These are phyloP conservation scores for Emydocephalus ijimae DNA, from an alignment of 2,113 vertebrate genomes.

Conservation along the genomic window DNA sequence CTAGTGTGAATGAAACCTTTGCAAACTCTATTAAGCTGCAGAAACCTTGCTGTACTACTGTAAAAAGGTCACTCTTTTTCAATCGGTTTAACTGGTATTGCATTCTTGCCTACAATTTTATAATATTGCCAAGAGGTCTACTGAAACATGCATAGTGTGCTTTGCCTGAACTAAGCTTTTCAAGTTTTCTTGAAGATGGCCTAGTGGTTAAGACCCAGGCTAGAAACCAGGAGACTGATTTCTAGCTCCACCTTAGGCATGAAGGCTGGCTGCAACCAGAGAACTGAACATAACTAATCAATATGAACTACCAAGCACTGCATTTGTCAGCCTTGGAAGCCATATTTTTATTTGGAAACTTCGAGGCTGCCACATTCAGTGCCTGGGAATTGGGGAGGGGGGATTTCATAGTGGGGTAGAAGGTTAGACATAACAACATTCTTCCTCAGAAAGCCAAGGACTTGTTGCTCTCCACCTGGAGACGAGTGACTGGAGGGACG, in stretches of 20 bases:
- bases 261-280: neutral
- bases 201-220: neutral
- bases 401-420: no score
- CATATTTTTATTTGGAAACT: no score
- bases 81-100: neutral
- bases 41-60: neutral
- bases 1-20: neutral
- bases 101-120: neutral
- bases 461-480: no score
- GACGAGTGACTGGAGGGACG: no score
- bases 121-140: neutral
- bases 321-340: no score
- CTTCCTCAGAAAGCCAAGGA: no score
- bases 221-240: neutral
- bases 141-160: neutral
- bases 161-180: neutral
- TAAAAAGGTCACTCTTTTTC: neutral
- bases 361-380: no score
- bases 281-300: neutral
- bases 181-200: neutral
- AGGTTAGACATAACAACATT: no score
- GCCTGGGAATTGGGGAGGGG: no score
- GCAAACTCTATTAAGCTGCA: neutral
- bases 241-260: neutral
- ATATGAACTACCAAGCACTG: neutral